These are phyloP conservation scores for Micromesistius poutassou DNA, from an alignment of 2,797 vertebrate genomes.

Conservation along the genomic window DNA sequence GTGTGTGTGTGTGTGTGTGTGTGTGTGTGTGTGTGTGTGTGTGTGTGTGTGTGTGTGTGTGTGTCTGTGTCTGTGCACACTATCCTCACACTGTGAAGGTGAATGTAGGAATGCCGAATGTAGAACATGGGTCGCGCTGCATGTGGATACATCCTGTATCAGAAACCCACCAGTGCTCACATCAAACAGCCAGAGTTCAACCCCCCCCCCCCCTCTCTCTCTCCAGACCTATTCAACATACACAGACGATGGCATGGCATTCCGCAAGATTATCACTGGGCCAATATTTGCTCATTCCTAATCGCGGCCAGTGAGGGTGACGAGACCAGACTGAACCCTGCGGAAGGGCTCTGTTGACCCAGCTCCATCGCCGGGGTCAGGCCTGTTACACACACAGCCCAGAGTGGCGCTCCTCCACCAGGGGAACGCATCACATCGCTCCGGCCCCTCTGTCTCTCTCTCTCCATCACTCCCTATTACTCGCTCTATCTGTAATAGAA, in stretches of 20 bases:
- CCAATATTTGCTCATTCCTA: slow-evolving; percentile 68
- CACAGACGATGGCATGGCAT: slow-evolving; percentile 46
- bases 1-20: slow-evolving; percentile 14
- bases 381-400: neutral
- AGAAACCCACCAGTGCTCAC: neutral
- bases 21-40: slow-evolving; percentile 30
- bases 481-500: no score
- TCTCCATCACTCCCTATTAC: no score
- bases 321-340: slow-evolving; percentile 43
- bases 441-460: no score
- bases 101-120: neutral
- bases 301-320: slow-evolving; percentile 55
- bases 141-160: neutral
- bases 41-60: slow-evolving; percentile 30
- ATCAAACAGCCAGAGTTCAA: neutral
- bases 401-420: neutral
- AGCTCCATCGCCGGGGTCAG: slow-evolving; percentile 26
- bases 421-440: no score
- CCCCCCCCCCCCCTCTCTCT: slow-evolving; percentile 23
- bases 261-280: slow-evolving; percentile 64
- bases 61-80: no score
- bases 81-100: neutral
- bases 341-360: slow-evolving; percentile 27
- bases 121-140: neutral
- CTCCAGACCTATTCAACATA: slow-evolving; percentile 38